A percentile compares a stretch with the other conserved stretches of the same genome.
Conservation (phyloP, 2,113 vertebrate genomes). For the Sebastes schlegelii region DNA sequence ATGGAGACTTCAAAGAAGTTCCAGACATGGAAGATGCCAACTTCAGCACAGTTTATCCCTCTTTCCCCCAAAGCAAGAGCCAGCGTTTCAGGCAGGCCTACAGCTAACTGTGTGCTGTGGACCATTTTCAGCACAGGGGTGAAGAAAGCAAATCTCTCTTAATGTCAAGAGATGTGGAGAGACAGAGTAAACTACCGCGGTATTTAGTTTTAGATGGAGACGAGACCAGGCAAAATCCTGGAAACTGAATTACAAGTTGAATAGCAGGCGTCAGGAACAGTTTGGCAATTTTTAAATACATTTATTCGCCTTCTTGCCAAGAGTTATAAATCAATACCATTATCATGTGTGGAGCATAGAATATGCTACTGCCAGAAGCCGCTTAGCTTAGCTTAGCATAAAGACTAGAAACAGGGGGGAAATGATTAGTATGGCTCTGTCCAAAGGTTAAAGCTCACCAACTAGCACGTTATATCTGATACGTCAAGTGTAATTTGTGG, state of each 20-base stretch:
- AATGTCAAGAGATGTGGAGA: conserved; percentile 5
- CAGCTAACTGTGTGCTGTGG: conserved; percentile 10
- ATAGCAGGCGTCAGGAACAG: not conserved
- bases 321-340: not conserved
- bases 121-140: conserved; percentile 24
- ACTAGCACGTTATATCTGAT: not conserved
- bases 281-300: not conserved
- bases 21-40: conserved; percentile 33
- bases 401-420: not conserved
- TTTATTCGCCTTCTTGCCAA: not conserved
- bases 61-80: conserved; percentile 25
- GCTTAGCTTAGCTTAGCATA: not conserved
- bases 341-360: not conserved
- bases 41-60: conserved; percentile 41
- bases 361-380: not conserved
- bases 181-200: not conserved
- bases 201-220: not conserved
- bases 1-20: conserved; percentile 48
- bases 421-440: not conserved
- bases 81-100: conserved; percentile 19
- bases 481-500: not conserved
- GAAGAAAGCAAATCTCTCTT: conserved; percentile 9
- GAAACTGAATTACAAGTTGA: not conserved
- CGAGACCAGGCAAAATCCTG: not conserved
- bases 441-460: not conserved